phyloP scores from a whole-genome alignment of 2,888 invertebrate genomes.

The Podabrus alpinus region DNA sequence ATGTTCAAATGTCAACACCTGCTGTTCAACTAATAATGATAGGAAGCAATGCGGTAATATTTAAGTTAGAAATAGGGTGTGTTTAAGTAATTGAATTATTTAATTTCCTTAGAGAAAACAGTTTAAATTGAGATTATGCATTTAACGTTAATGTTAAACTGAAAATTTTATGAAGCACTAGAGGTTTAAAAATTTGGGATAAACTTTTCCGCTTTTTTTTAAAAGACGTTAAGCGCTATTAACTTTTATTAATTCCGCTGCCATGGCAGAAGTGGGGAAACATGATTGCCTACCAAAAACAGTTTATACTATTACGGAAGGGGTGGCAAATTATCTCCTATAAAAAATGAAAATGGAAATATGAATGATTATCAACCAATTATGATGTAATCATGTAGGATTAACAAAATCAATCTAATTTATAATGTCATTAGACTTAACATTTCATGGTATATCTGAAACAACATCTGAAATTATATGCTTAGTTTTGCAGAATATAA shows the following conservation, averaged over 20 bases:
- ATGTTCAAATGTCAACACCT: background rate
- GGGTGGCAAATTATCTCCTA: background rate
- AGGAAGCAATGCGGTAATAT: background rate
- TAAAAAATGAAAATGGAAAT: background rate
- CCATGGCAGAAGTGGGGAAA: background rate
- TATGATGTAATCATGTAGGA: background rate
- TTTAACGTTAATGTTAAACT: background rate
- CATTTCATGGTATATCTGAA: background rate
- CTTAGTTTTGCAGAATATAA: no score
- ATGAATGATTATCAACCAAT: background rate
- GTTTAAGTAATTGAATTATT: background rate
- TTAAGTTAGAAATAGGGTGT: background rate
- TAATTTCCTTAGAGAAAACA: background rate
- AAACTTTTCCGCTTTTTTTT: background rate
- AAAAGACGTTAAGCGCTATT: background rate
- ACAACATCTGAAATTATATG: background rate
- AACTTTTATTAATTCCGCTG: background rate
- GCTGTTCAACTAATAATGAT: background rate
- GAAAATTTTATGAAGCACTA: background rate
- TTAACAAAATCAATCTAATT: background rate
- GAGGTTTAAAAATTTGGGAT: background rate
- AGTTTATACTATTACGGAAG: background rate
- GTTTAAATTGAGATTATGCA: background rate
- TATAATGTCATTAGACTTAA: background rate
- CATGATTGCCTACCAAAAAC: background rate